A percentile compares a stretch with the other conserved stretches of the same genome.
Conservation (phyloP, 2,113 vertebrate species). For the Chlamydotis undulata region DNA sequence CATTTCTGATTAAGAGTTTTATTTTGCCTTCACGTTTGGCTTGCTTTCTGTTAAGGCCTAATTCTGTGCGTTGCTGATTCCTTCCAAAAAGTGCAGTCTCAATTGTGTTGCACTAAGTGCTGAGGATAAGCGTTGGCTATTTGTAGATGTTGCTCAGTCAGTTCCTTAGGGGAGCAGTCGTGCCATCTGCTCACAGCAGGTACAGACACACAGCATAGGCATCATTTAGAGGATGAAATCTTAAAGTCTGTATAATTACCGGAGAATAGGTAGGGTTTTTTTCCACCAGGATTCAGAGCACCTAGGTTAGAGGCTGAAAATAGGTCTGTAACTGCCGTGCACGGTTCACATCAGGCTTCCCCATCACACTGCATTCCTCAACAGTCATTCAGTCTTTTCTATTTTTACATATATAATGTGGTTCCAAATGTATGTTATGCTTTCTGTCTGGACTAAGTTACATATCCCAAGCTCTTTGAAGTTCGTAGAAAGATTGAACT, state of each 20-base stretch:
- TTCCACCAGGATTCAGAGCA: neutral
- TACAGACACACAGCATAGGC: neutral
- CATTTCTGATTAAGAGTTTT: neutral
- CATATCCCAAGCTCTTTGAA: slow-evolving; percentile 28
- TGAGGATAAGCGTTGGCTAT: neutral
- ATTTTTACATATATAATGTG: neutral
- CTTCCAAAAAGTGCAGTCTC: neutral
- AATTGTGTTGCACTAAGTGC: neutral
- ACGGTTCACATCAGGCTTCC: neutral
- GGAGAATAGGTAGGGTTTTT: neutral
- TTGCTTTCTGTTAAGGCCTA: neutral
- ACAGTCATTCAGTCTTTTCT: neutral
- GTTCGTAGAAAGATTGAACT: neutral
- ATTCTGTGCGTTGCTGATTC: neutral
- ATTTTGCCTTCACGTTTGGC: neutral
- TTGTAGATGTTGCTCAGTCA: neutral
- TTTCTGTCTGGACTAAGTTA: slow-evolving; percentile 36
- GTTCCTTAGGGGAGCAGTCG: neutral
- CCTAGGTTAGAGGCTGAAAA: neutral
- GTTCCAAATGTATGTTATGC: neutral
- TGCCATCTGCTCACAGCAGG: slow-evolving; percentile 23
- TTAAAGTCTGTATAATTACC: neutral
- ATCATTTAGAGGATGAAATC: neutral
- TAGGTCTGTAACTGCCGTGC: neutral
- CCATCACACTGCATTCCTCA: neutral